Base-by-base conservation (phyloP, 2,888 invertebrate species). In the Cerceris rybyensis region DNA sequence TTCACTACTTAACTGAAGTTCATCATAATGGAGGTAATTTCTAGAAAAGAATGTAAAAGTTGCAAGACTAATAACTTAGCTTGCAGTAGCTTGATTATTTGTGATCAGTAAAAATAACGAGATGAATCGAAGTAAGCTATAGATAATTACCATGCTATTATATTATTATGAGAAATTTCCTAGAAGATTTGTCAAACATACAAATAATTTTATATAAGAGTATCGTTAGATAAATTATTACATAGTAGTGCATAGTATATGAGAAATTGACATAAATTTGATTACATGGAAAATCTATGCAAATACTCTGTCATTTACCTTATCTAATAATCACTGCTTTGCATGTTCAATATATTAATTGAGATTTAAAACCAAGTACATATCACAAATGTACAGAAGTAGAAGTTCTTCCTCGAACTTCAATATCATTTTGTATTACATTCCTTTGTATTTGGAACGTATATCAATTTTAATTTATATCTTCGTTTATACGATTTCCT, bases 1-100 rank as follows among this genome's bases (percentile, higher is more conserved):
- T 89, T 88, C 88, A 80, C 74, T 87, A 89, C 80, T 84, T 86
- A 80, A 87, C 82, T 85, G 87, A 91, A 91, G 89, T 88, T 81
- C 90, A 82, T 83, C 87, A 86, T 87, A 77, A 85, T 89, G 43
- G 90, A 91, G 91, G 91, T 91, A 91, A 91, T 85, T 90, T 83
- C 70, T 83, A 72, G 69, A 79, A 74, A 28, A n/a, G 13, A 58
- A 68, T 50, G 41, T 16, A 17, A 28, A 6, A 41, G 28, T 16
- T 39, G 42, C 39, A 66, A 43, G 63, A 11, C 46, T 78, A 75
- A 66, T 58, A 11, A 8, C 50, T 17, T 50, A 50, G 50, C n/a
- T 46, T 11, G 13, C 50, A 7, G 16, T 46, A 75, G 55, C 8
- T 49, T 54, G 68, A 64, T 39, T 49, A 57, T 39, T 64, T 39